Percentiles rank a stretch among this genome's conserved stretches.
Conservation (phyloP, 2,113 vertebrate species). For the Hippocampus abdominalis region DNA sequence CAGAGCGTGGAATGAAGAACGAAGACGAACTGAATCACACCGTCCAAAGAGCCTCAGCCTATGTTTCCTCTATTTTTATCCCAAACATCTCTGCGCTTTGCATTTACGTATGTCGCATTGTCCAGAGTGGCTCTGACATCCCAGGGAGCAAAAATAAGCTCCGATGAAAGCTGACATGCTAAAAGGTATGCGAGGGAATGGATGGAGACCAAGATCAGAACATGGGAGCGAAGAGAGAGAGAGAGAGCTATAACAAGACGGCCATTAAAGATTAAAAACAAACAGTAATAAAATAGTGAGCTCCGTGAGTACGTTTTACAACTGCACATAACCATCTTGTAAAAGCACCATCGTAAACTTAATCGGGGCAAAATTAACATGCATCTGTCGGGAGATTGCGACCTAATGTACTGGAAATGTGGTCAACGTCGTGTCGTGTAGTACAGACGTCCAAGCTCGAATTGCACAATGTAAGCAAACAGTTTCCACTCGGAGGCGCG, state of each 20-base stretch:
- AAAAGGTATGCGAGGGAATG: constrained; percentile 10
- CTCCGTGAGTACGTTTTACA: not conserved
- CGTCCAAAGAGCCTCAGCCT: constrained; percentile 34
- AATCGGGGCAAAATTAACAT: not conserved
- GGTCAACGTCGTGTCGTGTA: not conserved
- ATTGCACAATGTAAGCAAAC: not conserved
- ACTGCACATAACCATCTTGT: not conserved
- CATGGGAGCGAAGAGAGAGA: no score
- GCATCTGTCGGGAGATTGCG: not conserved
- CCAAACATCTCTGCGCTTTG: constrained; percentile 16
- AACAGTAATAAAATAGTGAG: not conserved
- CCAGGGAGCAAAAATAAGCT: constrained; percentile 11
- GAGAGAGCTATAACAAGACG: constrained; percentile 8
- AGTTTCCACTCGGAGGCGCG: no score
- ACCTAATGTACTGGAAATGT: not conserved
- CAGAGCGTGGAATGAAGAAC: constrained; percentile 20
- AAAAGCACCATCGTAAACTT: not conserved
- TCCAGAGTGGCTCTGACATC: constrained; percentile 27
- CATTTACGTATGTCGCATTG: constrained; percentile 37
- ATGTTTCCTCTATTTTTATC: constrained; percentile 11
- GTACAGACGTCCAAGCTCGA: not conserved
- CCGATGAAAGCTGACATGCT: constrained; percentile 15
- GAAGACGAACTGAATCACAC: not conserved
- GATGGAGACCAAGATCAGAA: constrained; percentile 15
- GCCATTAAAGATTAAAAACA: constrained; percentile 35